Percentiles rank a stretch among this genome's conserved stretches.
Conservation (phyloP, 2,113 vertebrate species). For the Anguilla rostrata region DNA sequence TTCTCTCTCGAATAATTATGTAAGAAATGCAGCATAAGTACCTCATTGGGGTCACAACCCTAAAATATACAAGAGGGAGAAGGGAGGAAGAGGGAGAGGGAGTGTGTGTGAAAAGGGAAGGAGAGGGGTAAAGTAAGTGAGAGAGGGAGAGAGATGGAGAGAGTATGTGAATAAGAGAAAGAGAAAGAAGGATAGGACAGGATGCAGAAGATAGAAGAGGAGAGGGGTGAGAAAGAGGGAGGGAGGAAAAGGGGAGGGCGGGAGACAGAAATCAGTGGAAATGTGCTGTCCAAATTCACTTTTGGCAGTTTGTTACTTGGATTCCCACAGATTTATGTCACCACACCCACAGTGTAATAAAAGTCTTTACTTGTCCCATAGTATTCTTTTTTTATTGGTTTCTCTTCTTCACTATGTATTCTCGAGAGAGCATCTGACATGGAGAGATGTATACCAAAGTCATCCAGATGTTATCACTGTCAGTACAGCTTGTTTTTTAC, state of each 20-base stretch:
- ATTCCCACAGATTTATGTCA: conserved; percentile 78
- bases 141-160: conserved; percentile 61
- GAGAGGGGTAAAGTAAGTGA: not conserved
- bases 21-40: conserved; percentile 77
- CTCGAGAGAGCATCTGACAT: conserved; percentile 79
- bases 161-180: conserved; percentile 1
- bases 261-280: conserved; percentile 46
- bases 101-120: not conserved
- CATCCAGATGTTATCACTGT: conserved; percentile 86
- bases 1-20: conserved; percentile 83
- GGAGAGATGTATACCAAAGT: conserved; percentile 81
- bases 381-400: conserved; percentile 74
- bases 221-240: conserved; percentile 38
- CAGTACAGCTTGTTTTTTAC: conserved; percentile 55
- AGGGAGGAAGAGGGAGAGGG: not conserved
- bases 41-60: conserved; percentile 78
- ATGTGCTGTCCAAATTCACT: conserved; percentile 85
- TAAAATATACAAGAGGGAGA: conserved; percentile 57
- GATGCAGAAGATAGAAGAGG: conserved; percentile 35
- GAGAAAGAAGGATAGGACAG: conserved; percentile 24
- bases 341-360: conserved; percentile 83
- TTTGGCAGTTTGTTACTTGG: conserved; percentile 72
- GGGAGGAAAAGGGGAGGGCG: not conserved
- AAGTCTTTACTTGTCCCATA: conserved; percentile 76
- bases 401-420: conserved; percentile 65